These are phyloP conservation scores for Saccopteryx leptura DNA, from an alignment of 2,113 vertebrate species.

Conservation along the genomic window DNA sequence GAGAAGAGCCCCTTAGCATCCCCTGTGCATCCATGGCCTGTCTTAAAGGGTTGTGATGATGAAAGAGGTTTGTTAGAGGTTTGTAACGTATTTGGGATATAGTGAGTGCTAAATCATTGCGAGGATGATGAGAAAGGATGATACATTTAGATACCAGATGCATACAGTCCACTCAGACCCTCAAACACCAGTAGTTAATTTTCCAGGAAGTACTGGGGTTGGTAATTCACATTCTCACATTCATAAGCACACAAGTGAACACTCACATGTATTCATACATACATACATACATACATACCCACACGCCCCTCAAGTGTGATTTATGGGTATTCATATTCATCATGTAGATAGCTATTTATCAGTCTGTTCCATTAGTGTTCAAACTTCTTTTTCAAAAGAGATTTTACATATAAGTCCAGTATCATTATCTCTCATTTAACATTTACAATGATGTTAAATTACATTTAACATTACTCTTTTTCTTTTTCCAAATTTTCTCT, in stretches of 20 bases:
- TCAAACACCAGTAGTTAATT: background rate
- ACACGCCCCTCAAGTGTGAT: background rate
- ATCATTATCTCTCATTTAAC: background rate
- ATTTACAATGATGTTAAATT: constrained; percentile 29
- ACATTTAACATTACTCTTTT: background rate
- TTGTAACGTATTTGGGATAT: background rate
- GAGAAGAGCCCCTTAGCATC: background rate
- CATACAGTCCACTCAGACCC: background rate
- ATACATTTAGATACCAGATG: background rate
- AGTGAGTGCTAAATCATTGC: background rate
- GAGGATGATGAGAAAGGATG: background rate
- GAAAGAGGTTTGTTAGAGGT: background rate
- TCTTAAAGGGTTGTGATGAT: background rate
- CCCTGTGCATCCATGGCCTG: background rate
- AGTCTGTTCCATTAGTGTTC: background rate
- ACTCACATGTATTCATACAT: background rate
- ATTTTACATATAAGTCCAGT: background rate
- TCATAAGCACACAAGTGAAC: too few relatives aligned
- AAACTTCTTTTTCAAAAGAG: constrained; percentile 46
- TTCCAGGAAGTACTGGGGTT: background rate
- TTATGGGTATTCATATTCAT: background rate
- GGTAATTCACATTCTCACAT: background rate
- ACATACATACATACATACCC: background rate
- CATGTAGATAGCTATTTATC: background rate
- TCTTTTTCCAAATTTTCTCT: background rate